Base-by-base conservation (phyloP, 2,888 invertebrate genomes). In the Tetranychus piercei region DNA sequence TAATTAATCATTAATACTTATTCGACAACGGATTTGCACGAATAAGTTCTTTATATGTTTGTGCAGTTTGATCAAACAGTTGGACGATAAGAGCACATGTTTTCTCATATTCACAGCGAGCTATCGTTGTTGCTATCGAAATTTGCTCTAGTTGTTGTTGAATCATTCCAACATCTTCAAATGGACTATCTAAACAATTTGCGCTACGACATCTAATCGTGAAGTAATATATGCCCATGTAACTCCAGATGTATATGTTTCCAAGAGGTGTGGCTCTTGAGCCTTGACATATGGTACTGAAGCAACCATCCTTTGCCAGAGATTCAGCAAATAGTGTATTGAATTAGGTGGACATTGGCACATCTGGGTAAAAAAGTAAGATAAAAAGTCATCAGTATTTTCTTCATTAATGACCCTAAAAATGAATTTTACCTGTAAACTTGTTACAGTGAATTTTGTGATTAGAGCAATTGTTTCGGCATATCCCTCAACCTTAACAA, bases 311-410 rank as follows among this genome's bases (percentile, higher is more conserved):
- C 96, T 87, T 82, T 97, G 97, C 97, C 99, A 99, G 71, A 99
- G 86, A 74, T 94, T 93, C 77, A 99, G 86, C 70, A 99, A 86
- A 83, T 99, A 99, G 83, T 94, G 94, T 18, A 97, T 93, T 80
- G 95, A 95, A 84, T 99, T 99, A 0, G 96, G 94, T 0, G 97
- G 95, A 85, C 96, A 96, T 82, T 96, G 95, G 91, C 94, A 94
- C 92, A 97, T 93, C 90, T 94, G 84, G 73, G 84, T 81, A 75
- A 65, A 65, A 67, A 66, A 71, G 20, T 15, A 18, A 74, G n/a
- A 18, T 18, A 34, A 71, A 76, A 20, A 64, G 70, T 70, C 1
- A 70, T 8, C 11, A 65, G 73, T 65, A 76, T 77, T 79, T 80
- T 45, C 34, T 66, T 18, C 43, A 23, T 72, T 8, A 44, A 2